These are phyloP conservation scores for Geotrypetes seraphini DNA, from an alignment of 2,797 vertebrate genomes.

Conservation along the genomic window DNA sequence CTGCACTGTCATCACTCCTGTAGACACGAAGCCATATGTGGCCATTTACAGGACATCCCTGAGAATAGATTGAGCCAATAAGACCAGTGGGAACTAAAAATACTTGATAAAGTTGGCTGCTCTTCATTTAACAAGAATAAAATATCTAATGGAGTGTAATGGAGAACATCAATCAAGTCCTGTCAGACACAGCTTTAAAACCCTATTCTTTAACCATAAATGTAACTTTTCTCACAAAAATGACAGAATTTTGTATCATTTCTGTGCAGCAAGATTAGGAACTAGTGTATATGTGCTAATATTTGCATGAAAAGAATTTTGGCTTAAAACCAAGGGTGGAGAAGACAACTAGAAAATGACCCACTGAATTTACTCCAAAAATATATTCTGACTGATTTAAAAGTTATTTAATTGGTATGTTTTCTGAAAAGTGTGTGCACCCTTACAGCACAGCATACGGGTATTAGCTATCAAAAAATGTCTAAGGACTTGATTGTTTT, in stretches of 20 bases:
- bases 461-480: no score
- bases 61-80: slow-evolving; percentile 59
- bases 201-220: slow-evolving; percentile 51
- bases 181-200: slow-evolving; percentile 23
- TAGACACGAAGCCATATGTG: slow-evolving; percentile 70
- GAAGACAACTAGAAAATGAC: no score
- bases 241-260: slow-evolving; percentile 28
- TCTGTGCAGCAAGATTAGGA: slow-evolving; percentile 1
- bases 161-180: slow-evolving; percentile 49
- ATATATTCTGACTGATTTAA: no score
- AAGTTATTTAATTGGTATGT: no score
- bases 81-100: slow-evolving; percentile 58
- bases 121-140: slow-evolving; percentile 73
- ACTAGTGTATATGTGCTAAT: not conserved
- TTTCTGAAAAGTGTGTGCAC: no score
- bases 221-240: slow-evolving; percentile 40
- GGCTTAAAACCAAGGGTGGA: not conserved
- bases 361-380: no score
- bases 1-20: slow-evolving; percentile 66
- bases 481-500: no score
- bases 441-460: no score
- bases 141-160: slow-evolving; percentile 67
- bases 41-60: slow-evolving; percentile 59
- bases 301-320: slow-evolving; percentile 5
- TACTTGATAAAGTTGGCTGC: slow-evolving; percentile 65